A percentile compares a stretch with the other conserved stretches of the same genome.
These are phyloP conservation scores for Vicugna pacos DNA, from an alignment of 2,113 vertebrate genomes.

Conservation along the genomic window DNA sequence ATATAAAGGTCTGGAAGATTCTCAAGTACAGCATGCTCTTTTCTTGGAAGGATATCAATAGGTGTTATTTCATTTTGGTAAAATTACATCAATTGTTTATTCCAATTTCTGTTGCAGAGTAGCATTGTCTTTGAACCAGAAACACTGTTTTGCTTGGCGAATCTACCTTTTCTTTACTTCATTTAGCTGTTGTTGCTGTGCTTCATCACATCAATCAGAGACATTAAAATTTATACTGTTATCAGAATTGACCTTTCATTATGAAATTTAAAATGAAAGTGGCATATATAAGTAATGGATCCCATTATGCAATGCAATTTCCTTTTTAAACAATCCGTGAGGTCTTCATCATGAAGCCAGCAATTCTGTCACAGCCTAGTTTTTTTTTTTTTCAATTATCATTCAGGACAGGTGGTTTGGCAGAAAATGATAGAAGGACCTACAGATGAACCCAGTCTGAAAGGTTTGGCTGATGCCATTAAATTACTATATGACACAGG, in stretches of 20 bases:
- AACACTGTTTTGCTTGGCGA: neutral
- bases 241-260: neutral
- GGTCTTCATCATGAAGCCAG: constrained; percentile 30
- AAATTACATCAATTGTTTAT: constrained; percentile 19
- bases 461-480: constrained; percentile 91
- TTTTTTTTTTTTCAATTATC: constrained; percentile 74
- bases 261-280: constrained; percentile 15
- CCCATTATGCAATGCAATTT: constrained; percentile 27
- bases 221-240: constrained; percentile 44
- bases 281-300: neutral
- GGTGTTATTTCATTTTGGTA: constrained; percentile 25
- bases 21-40: neutral
- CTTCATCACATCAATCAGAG: constrained; percentile 5
- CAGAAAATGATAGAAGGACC: constrained; percentile 89
- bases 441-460: constrained; percentile 88
- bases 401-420: constrained; percentile 91
- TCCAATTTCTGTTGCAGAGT: neutral
- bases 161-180: neutral
- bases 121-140: neutral
- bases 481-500: constrained; percentile 88
- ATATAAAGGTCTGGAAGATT: constrained; percentile 47
- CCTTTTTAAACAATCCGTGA: constrained; percentile 43
- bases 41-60: neutral
- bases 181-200: neutral
- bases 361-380: constrained; percentile 52